Evolutionary conservation across 2,113 vertebrate species (phyloP), one percentile per base, ranked within the genome.

Genomic region (Calonectris borealis): DNA sequence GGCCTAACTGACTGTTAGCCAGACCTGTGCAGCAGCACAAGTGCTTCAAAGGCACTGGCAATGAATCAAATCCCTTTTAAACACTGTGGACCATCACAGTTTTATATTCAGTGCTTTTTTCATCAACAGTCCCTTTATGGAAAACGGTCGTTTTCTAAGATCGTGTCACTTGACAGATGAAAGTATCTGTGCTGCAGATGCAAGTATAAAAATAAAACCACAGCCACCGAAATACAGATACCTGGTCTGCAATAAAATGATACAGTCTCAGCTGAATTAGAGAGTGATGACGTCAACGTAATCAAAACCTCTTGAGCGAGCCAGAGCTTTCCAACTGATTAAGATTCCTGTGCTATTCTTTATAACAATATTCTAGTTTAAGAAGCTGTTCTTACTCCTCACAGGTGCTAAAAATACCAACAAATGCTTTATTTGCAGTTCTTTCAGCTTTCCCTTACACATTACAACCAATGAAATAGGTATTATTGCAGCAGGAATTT

Each of bases 301-400:
- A 92, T 95, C 83, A 85, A 90, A 97, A 94, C 65, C 91, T 94
- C 88, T 78, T 51, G 48, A 91, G 73, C n/a, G 82, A 97, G 76
- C 70, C 88, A 77, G 66, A 96, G 95, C 55, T 95, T 96, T 94
- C 48, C 83, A 82, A 49, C 69, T 79, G 87, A 94, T 95, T 95
- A 96, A 94, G 80, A 90, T 62, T 88, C 94, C 92, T 94, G 61
- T 83, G 83, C 84, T 96, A 84, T 81, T 97, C 90, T 94, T 94
- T 93, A 31, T 72, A 95, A 95, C 88, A 81, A 70, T 71, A 83
- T 64, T 62, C 60, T 54, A 38, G 11, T 51, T 94, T 94, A 94
- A 95, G 79, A 64, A 97, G 77, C 49, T 91, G n/a, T 88, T 96
- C 75, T 86, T 93, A 88, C 91, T 94, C 94, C 92, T 64, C 65